These are phyloP conservation scores for Tangachromis dhanisi DNA, from an alignment of 2,113 vertebrate genomes.

Conservation along the genomic window DNA sequence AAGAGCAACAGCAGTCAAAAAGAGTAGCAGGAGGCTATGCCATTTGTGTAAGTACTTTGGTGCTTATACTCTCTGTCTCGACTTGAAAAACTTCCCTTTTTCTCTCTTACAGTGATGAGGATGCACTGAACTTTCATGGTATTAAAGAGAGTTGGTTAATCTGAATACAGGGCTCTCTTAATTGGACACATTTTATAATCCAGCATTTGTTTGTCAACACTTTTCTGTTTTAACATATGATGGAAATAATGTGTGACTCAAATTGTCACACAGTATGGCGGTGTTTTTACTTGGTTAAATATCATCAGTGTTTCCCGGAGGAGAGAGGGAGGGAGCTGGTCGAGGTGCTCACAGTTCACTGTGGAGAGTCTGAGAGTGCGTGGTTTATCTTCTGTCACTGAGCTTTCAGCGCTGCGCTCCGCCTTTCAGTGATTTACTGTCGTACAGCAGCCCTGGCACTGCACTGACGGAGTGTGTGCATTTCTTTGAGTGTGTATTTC, in stretches of 20 bases:
- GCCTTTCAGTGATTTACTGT: constrained; percentile 65
- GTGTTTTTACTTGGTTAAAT: constrained; percentile 28
- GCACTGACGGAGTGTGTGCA: neutral
- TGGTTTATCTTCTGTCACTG: constrained; percentile 68
- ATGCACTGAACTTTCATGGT: neutral
- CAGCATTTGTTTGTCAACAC: neutral
- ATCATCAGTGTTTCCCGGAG: neutral
- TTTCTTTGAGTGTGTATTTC: neutral
- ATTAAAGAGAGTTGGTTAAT: neutral
- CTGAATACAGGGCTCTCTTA: neutral
- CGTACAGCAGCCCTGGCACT: constrained; percentile 18
- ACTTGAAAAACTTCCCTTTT: neutral
- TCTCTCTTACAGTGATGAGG: neutral
- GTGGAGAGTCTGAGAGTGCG: neutral
- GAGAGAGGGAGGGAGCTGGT: neutral
- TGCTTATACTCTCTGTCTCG: neutral
- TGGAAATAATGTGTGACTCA: neutral
- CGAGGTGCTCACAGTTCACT: neutral
- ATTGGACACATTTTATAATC: neutral
- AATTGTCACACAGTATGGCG: neutral
- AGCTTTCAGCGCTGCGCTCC: constrained; percentile 35
- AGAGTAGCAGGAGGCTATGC: neutral
- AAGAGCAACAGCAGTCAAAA: neutral
- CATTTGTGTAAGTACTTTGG: neutral
- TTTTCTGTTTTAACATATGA: neutral